Conservation (phyloP, 2,888 invertebrate species). For the Selenia dentaria region DNA sequence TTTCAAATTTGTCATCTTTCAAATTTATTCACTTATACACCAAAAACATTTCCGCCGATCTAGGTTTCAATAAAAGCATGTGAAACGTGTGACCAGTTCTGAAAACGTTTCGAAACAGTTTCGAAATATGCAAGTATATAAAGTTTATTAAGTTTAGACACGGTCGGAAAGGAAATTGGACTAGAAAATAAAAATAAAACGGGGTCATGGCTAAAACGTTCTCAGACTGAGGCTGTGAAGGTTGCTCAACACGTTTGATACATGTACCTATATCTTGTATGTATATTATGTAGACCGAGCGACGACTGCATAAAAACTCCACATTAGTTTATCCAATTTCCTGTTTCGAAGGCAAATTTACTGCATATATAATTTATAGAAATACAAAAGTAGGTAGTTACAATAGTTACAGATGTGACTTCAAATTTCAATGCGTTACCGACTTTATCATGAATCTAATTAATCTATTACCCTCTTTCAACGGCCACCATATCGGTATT, state of each 20-base stretch:
- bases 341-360: not conserved
- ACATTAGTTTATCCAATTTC: constrained; percentile 2
- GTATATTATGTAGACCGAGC: constrained; percentile 24
- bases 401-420: no score
- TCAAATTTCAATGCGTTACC: no score
- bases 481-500: no score
- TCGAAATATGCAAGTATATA: constrained; percentile 65
- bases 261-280: constrained; percentile 33
- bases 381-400: no score
- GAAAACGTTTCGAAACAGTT: constrained; percentile 66
- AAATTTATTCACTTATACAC: no score
- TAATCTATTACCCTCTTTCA: no score
- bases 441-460: no score
- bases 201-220: constrained; percentile 65
- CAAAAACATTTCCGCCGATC: no score
- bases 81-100: constrained; percentile 55
- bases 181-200: constrained; percentile 69
- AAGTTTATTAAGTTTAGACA: constrained; percentile 61
- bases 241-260: constrained; percentile 52
- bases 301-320: constrained; percentile 6
- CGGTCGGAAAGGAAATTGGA: constrained; percentile 71
- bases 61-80: constrained; percentile 55
- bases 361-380: no score
- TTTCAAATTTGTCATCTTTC: no score
- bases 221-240: constrained; percentile 52